A percentile compares a stretch with the other conserved stretches of the same genome.
Evolutionary conservation across 23 tunicate species (phyloP).

Genomic region (Halocynthia roretzi): DNA sequence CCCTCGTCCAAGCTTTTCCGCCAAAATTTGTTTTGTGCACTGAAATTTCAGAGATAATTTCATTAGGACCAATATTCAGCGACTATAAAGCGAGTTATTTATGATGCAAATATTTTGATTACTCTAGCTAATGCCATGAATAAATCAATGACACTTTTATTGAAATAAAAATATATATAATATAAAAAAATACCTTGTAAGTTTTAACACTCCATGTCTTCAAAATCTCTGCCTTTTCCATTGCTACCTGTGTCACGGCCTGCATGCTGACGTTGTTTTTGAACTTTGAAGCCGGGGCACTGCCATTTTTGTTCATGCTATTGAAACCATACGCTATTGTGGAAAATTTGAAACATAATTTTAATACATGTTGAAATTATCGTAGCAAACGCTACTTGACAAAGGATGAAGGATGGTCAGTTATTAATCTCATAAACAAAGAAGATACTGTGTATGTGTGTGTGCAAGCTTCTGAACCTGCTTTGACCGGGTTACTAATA

Average conservation of each 20-base stretch:
- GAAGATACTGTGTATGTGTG: too few species aligned
- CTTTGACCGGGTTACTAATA: too few species aligned
- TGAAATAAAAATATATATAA: background rate
- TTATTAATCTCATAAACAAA: too few species aligned
- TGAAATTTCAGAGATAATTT: conserved; percentile 3
- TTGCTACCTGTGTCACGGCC: conserved; percentile 84
- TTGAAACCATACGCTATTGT: background rate
- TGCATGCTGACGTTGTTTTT: conserved; percentile 50
- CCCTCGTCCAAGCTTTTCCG: conserved; percentile 70
- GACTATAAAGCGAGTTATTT: background rate
- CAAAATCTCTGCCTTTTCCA: conserved; percentile 74
- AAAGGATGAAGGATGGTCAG: too few species aligned
- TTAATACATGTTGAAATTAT: too few species aligned
- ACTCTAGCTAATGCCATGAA: background rate
- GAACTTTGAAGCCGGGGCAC: background rate
- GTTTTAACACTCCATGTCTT: conserved; percentile 93
- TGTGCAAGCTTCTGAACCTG: too few species aligned
- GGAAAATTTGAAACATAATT: too few species aligned
- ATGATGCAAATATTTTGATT: background rate
- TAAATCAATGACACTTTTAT: background rate
- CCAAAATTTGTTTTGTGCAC: conserved; percentile 88
- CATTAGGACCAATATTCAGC: background rate
- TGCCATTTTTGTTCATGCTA: background rate
- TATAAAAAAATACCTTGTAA: conserved; percentile 35
- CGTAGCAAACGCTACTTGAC: too few species aligned